Base-by-base conservation (phyloP, 2,113 vertebrate genomes). In the Gambusia affinis region DNA sequence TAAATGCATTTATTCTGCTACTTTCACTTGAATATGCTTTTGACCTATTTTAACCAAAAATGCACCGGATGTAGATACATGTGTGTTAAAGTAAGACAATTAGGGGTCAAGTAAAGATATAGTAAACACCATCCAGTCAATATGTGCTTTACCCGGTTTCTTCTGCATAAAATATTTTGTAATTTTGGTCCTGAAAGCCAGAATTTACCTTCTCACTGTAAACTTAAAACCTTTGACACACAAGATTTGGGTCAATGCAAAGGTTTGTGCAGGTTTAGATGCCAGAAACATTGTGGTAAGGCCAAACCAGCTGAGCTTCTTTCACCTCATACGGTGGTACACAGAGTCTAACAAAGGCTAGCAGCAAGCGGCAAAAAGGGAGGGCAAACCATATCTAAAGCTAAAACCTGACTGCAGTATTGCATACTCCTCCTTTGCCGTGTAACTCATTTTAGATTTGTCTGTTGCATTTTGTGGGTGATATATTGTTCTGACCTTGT, bases 301-400 rank as follows among this genome's bases (percentile, higher is more conserved):
- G 75, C 75, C 51, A 28, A 66, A 12, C 12, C 62, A 42, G 33
- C 72, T 67, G 62, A 60, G 70, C 30, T 74, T 81, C 57, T 75
- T 79, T 80, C 30, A 70, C 75, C 78, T 80, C 68, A 12, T 29
- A 76, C 39, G 35, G 70, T 28, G 22, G 35, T 64, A 70, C 69
- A 62, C 61, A n/a, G 22, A 67, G 54, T 29, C 27, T 57, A 62
- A 69, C 60, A 67, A 74, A 82, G 65, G 44, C 27, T 66, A 70
- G 67, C 60, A 82, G 44, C 72, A 62, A 78, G 51, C 2, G 6
- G 67, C 60, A 31, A 74, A 11, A 75, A 60, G 8, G 24, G 54
- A 39, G 33, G 27, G 17, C 35, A 42, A 67, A 27, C 29, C 28
- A 57, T 35, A 71, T 24, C 61, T 44, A 0, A 31, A 71, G 37